Base-by-base conservation (phyloP, 2,797 vertebrate genomes). In the Hephaestus fuliginosus region DNA sequence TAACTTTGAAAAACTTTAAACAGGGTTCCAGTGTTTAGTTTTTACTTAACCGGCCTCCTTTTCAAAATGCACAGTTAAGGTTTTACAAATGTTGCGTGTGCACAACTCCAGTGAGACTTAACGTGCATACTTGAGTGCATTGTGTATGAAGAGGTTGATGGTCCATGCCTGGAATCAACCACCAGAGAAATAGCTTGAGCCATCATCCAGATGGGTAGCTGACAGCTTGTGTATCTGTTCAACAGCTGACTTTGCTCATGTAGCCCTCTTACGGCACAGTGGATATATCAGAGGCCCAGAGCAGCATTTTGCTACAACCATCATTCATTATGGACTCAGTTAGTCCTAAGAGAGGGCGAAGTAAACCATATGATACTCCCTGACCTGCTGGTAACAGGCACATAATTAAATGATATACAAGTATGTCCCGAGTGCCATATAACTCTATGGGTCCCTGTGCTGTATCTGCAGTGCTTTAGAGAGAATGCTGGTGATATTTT, bases 261-360 rank as follows among this genome's bases (percentile, higher is more conserved):
- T 52, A 30, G 69, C 18, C 43, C 56, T 82, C 63, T 69, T 22
- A 65, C 6, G 7, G 44, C 48, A n/a, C 70, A 30, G 69, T 22
- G 52, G 79, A 64, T 61, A 63, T 80, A 88, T 57, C 76, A 75
- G 53, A 76, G 82, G 57, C 81, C 69, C 79, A 60, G 57, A 90
- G 82, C 78, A 74, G 82, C 87, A 83, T 83, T 90, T 81, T 60
- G 55, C 71, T 53, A 25, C 78, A 49, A 63, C 65, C 44, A 12
- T 78, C 80, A 78, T 86, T 88, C 82, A 92, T 90, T 87, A 88
- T 22, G 75, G 80, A 86, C 79, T 82, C 76, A 44, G 76, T 79
- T 72, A 62, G 74, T 87, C 80, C 76, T 84, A 7, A 74, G 74
- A 77, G 83, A 74, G 79, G 65, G 53, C 49, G 70, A 62, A 76